phyloP scores from a whole-genome alignment of 2,888 invertebrate genomes.

The Brassicogethes aeneus region DNA sequence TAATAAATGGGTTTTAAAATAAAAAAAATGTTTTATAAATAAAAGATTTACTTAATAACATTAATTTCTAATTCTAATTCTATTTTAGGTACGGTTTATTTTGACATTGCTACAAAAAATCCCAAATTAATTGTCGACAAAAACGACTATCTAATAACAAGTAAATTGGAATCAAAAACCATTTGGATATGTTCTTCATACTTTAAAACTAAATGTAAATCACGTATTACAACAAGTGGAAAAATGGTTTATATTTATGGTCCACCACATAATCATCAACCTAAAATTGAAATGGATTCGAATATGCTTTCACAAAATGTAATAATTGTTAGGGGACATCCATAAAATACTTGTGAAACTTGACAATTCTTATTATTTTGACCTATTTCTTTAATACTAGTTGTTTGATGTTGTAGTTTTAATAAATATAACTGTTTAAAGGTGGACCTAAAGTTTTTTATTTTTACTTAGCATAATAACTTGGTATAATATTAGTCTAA shows the following conservation, averaged over 20 bases:
- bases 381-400: too few relatives aligned
- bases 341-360: too few relatives aligned
- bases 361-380: too few relatives aligned
- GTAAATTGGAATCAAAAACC: constrained; percentile 23
- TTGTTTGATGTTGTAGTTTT: too few relatives aligned
- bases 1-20: too few relatives aligned
- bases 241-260: constrained; percentile 23
- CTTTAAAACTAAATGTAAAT: constrained; percentile 26
- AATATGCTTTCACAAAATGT: constrained; percentile 13
- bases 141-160: constrained; percentile 25
- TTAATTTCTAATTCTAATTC: too few relatives aligned
- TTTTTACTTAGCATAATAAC: too few relatives aligned
- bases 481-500: too few relatives aligned
- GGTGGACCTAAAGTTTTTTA: too few relatives aligned
- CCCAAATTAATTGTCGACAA: constrained; percentile 26
- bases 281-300: constrained; percentile 18
- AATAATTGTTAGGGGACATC: neutral
- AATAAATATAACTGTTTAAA: too few relatives aligned
- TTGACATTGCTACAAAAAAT: constrained; percentile 24
- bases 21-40: too few relatives aligned
- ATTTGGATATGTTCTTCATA: constrained; percentile 26
- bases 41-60: too few relatives aligned
- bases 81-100: constrained; percentile 23
- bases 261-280: constrained; percentile 22
- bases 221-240: constrained; percentile 24